phyloP scores from a whole-genome alignment of 2,888 invertebrate species.

The Mayetiola destructor region DNA sequence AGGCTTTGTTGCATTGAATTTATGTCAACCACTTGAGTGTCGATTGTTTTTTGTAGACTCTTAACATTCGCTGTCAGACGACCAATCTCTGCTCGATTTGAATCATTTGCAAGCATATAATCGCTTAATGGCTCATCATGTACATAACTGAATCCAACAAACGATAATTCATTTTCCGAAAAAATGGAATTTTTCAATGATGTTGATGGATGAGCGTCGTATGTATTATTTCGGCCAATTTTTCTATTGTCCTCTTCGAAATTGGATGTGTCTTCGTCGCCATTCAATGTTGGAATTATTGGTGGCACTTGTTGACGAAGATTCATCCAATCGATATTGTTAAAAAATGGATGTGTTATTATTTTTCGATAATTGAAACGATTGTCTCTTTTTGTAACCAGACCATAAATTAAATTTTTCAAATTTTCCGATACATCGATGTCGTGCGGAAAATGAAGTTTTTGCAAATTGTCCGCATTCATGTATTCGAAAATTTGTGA shows the following conservation, averaged over 20 bases:
- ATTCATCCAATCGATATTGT: conserved; percentile 37
- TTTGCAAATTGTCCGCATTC: conserved; percentile 28
- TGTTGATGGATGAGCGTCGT: conserved; percentile 36
- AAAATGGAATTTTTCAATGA: conserved; percentile 43
- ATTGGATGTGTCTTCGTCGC: conserved; percentile 63
- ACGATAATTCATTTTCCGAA: conserved; percentile 61
- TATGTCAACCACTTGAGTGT: conserved; percentile 43
- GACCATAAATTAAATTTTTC: conserved; percentile 39
- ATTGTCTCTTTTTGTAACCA: conserved; percentile 42
- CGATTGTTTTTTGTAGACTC: conserved; percentile 46
- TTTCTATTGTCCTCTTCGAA: conserved; percentile 46
- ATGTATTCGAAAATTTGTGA: conserved; percentile 44
- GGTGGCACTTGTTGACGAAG: conserved; percentile 51
- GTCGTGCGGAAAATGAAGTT: conserved; percentile 37
- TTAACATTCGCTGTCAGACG: conserved; percentile 55
- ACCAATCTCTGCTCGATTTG: conserved; percentile 33
- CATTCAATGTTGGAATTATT: conserved; percentile 59
- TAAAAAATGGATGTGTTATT: conserved; percentile 40
- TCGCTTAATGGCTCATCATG: no score
- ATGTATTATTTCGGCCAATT: conserved; percentile 37
- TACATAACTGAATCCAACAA: conserved; percentile 50
- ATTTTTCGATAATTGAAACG: conserved; percentile 39
- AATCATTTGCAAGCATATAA: conserved; percentile 18
- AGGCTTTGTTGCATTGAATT: conserved; percentile 36
- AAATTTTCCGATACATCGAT: conserved; percentile 36